Conservation (phyloP, 2,797 vertebrate genomes). For the Squalus acanthias region DNA sequence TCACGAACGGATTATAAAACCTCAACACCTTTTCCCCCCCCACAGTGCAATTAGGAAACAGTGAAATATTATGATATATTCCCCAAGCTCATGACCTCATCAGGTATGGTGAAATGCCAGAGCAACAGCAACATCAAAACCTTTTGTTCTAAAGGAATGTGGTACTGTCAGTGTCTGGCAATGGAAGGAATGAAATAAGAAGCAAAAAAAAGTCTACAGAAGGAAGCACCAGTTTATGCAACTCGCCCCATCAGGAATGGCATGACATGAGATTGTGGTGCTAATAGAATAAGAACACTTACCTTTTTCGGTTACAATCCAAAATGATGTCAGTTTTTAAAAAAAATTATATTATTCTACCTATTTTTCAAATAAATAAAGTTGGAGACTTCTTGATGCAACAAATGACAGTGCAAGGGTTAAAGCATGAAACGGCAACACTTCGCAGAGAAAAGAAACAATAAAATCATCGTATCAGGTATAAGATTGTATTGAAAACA, state of each 20-base stretch:
- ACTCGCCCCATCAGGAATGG: neutral
- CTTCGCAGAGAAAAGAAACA: conserved; percentile 21
- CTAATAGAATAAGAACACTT: neutral
- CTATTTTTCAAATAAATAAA: neutral
- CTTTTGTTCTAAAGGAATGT: neutral
- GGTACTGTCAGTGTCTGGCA: neutral
- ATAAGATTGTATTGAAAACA: conserved; percentile 36
- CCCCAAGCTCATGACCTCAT: neutral
- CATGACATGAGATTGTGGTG: neutral
- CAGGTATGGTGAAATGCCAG: too few relatives aligned
- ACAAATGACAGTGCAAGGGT: neutral
- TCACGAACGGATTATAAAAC: neutral
- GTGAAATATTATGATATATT: neutral
- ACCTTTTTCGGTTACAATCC: neutral
- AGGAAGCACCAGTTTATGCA: neutral
- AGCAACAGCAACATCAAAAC: neutral
- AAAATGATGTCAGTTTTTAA: neutral
- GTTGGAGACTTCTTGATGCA: neutral
- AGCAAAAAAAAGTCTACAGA: neutral
- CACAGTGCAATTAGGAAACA: neutral
- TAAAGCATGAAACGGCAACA: conserved; percentile 8
- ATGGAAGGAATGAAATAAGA: neutral
- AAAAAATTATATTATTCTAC: neutral
- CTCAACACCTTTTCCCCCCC: neutral
- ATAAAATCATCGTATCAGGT: neutral